Base-by-base conservation (phyloP, 2,888 invertebrate genomes). In the Drosophila seclusa region DNA sequence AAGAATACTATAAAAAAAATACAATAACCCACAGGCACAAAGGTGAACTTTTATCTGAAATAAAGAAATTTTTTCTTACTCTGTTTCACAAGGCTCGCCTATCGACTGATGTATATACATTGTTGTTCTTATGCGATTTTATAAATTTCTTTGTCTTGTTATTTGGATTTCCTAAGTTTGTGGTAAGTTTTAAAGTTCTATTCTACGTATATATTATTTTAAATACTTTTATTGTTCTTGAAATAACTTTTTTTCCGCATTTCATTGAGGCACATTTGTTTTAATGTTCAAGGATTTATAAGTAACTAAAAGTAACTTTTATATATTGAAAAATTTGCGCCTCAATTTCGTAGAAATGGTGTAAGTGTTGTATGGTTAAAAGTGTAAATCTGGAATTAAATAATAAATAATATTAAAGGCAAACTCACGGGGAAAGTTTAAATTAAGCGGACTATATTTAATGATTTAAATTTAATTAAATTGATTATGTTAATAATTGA, bases 71-170 rank as follows among this genome's bases (percentile, higher is more conserved):
- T 94, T 97, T 98, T 94, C 92, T 94, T 78, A 95, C 94, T 85
- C 62, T 92, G 31, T 65, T 90, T 4, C 75, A 89, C 49, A 90
- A 91, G 58, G 79, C 91, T 11, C 86, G 92, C 1, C 67, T 91
- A 5, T 90, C 92, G 21, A 82, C 89, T n/a, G 92, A 92, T 78
- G 97, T 99, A 16, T 99, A 99, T 93, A 97, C 98, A 0, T 96
- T 97, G 92, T 98, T 99, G 98, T 99, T 99, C 93, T 94, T 98
- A 78, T 99, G 99, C 92, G 99, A 99, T 93, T 99, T 99, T 93
- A 96, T 98, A 92, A 98, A 98, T 92, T 99, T 99, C 92, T 95
- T 99, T 82, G 97, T 99, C 31, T 95, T 99, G 63, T 96, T 99
- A 72, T 97, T 99, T 92, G 99, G 99, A 70, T 99, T 98, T 92